Evolutionary conservation across 2,113 vertebrate genomes (phyloP).

Genomic region (Pituophis catenifer): DNA sequence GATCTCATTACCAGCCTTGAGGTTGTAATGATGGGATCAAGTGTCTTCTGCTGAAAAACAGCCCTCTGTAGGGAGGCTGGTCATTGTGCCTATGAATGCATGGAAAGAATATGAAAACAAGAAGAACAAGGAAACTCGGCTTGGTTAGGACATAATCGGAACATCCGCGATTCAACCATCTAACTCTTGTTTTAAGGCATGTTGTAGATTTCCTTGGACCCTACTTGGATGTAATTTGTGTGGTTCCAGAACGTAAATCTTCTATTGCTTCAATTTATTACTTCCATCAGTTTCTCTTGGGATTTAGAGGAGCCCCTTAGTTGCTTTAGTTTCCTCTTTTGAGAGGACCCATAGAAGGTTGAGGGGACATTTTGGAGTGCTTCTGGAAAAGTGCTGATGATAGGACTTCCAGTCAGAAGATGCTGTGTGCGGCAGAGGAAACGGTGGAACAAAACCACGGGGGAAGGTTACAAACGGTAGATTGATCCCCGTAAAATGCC

Average conservation of each 20-base stretch:
- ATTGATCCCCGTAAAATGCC: background rate
- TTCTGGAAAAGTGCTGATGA: too few relatives aligned
- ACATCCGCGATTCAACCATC: background rate
- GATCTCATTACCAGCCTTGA: constrained; percentile 37
- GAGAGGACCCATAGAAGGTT: rapidly evolving
- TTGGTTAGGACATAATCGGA: background rate
- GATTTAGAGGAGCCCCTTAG: too few relatives aligned
- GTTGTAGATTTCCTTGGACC: background rate
- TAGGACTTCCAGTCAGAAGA: background rate
- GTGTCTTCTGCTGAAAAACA: background rate
- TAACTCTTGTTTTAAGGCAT: background rate
- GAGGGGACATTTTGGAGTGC: background rate
- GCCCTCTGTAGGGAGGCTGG: background rate
- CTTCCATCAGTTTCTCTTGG: rapidly evolving
- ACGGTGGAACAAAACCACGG: too few relatives aligned
- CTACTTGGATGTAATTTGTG: background rate
- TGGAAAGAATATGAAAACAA: rapidly evolving
- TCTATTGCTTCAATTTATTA: too few relatives aligned
- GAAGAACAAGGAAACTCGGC: rapidly evolving
- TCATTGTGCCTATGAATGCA: background rate
- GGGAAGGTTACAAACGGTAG: background rate
- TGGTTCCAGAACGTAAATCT: too few relatives aligned
- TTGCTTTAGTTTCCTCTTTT: rapidly evolving
- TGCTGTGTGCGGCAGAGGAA: background rate
- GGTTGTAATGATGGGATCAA: constrained; percentile 62